Conservation (phyloP, 2,888 invertebrate genomes). For the Acanthacorydalis orientalis region DNA sequence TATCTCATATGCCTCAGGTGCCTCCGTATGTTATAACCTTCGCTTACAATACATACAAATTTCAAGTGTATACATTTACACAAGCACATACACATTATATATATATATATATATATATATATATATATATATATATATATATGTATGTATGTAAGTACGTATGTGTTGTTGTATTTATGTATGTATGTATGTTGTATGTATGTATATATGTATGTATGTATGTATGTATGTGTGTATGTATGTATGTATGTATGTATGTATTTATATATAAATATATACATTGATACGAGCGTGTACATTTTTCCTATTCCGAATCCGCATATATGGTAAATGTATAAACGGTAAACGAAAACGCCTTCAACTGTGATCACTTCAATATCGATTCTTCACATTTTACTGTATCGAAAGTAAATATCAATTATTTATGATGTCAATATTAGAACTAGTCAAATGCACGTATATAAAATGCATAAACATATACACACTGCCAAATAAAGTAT, state of each 20-base stretch:
- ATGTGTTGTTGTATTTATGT: background rate
- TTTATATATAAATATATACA: no score
- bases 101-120: background rate
- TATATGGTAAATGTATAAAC: no score
- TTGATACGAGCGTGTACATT: no score
- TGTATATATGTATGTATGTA: no score
- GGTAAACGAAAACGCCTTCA: background rate
- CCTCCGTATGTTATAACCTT: no score
- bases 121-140: conserved; percentile 2
- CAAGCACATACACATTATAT: no score
- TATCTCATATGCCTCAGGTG: no score
- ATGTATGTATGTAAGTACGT: background rate
- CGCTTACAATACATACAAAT: no score
- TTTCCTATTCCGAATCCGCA: background rate
- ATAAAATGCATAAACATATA: background rate
- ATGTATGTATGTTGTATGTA: background rate
- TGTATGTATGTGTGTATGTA: background rate
- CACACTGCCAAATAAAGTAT: background rate
- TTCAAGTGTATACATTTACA: background rate
- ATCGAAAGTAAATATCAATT: background rate
- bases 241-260: background rate
- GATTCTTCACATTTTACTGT: background rate
- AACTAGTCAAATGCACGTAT: no score
- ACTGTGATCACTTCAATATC: background rate
- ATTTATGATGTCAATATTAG: background rate